Evolutionary conservation across 1,140 invertebrate species (phyloP), one percentile per base, ranked within the genome.

Genomic region (Hyposmocoma kahamanoa): DNA sequence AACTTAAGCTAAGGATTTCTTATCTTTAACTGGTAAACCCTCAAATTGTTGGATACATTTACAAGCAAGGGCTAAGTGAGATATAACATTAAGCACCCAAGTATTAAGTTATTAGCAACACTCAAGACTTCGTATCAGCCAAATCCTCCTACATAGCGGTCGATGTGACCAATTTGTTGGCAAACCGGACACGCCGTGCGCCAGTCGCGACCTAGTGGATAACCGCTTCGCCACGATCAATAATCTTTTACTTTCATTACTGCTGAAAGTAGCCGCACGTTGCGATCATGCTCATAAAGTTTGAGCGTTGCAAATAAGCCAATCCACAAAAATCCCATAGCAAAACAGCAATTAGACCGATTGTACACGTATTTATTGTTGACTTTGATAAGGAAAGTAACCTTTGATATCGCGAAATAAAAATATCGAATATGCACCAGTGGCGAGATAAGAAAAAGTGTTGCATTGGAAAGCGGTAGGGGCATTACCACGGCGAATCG

Each of bases 211-310:
- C 75, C 72, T 67, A 80, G 63, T 78, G 68, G 72, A 64, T 69
- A 67, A 56, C 59, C 61, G 53, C 58, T 57, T 51, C 55, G 59
- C 50, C 54, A 53, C 67, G 62, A 74, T 79, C 64, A 71, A 67
- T 70, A 20, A 19, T 80, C 66, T 79, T 84, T 84, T 80, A 84
- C 80, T 82, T 84, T 84, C 77, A 69, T 81, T 62, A 58, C 66
- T n/a, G 36, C 53, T 48, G 57, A 68, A 73, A 64, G 62, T 66
- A 70, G 62, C 51, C 55, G 53, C 52, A 52, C 47, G 44, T 60
- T n/a, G 26, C 8, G 24, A 28, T n/a, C n/a, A n/a, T n/a, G n/a
- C n/a, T n/a, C n/a, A n/a, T n/a, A n/a, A n/a, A n/a, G n/a, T n/a
- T n/a, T n/a, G n/a, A n/a, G n/a, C n/a, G n/a, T n/a, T n/a, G n/a